These are phyloP conservation scores for Dicranocentrus wangi DNA, from an alignment of 2,888 invertebrate genomes.

Conservation along the genomic window DNA sequence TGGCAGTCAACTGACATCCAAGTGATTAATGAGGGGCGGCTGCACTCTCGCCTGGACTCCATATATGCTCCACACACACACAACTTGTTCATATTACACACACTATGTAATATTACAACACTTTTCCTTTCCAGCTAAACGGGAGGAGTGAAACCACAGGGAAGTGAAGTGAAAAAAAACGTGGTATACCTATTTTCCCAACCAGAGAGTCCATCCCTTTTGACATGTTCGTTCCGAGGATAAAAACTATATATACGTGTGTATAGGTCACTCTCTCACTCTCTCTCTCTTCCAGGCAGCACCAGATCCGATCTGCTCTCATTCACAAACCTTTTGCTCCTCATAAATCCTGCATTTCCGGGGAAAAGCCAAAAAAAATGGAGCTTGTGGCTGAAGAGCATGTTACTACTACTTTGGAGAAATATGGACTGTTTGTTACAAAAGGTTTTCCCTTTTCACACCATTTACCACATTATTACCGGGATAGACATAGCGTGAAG, in stretches of 20 bases:
- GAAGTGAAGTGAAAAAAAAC: slow-evolving; percentile 34
- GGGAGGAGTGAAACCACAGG: slow-evolving; percentile 24
- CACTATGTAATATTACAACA: slow-evolving; percentile 41
- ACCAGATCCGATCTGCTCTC: not conserved
- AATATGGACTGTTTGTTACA: too few species aligned
- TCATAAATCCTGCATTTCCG: slow-evolving; percentile 61
- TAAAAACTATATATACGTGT: too few species aligned
- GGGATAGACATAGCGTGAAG: not conserved
- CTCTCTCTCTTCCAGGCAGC: too few species aligned
- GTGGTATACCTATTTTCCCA: slow-evolving; percentile 33
- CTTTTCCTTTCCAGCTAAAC: slow-evolving; percentile 11
- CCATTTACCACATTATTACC: slow-evolving; percentile 64
- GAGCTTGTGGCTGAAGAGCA: not conserved
- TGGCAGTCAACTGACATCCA: slow-evolving; percentile 70
- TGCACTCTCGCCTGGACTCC: slow-evolving; percentile 28
- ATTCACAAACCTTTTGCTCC: slow-evolving; percentile 43
- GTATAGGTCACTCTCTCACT: slow-evolving; percentile 28
- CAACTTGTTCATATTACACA: too few species aligned
- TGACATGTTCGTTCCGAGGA: slow-evolving; percentile 39
- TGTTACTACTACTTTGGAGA: too few species aligned
- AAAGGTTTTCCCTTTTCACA: slow-evolving; percentile 49
- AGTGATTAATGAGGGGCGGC: slow-evolving; percentile 72
- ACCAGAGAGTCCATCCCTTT: slow-evolving; percentile 48
- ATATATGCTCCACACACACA: not conserved
- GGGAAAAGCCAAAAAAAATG: slow-evolving; percentile 36